Percentiles rank a stretch among this genome's conserved stretches.
These are phyloP conservation scores for Mesorhabditis sp. DNA, from an alignment of 2,888 invertebrate genomes.

Conservation along the genomic window DNA sequence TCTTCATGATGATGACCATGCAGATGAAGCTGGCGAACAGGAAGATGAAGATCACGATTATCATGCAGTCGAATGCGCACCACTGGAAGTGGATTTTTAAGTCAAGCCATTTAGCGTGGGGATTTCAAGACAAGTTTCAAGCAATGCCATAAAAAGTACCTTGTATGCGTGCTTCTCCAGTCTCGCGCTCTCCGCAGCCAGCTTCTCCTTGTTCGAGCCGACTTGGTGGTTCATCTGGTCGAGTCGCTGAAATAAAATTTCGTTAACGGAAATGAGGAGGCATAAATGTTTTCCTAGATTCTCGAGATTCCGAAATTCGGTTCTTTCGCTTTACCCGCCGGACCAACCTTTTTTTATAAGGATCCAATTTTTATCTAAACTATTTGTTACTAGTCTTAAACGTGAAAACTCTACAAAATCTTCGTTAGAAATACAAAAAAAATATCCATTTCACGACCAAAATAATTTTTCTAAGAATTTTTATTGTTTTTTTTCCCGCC, in stretches of 20 bases:
- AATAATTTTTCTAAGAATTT: too few species aligned
- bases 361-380: too few species aligned
- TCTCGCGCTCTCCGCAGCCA: conserved; percentile 38
- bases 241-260: conserved; percentile 28
- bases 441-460: too few species aligned
- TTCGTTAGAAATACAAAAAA: too few species aligned
- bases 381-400: too few species aligned
- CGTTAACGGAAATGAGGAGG: neutral
- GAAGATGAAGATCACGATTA: conserved; percentile 41
- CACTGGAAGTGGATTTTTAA: neutral
- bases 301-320: too few species aligned
- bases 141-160: conserved; percentile 18
- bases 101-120: neutral
- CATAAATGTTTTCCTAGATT: too few species aligned
- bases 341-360: too few species aligned
- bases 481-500: too few species aligned
- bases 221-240: conserved; percentile 38
- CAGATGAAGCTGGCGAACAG: conserved; percentile 43
- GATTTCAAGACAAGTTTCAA: too few species aligned
- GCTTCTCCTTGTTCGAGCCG: conserved; percentile 35
- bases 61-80: conserved; percentile 48
- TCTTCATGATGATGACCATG: conserved; percentile 39
- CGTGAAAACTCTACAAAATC: too few species aligned
- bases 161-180: conserved; percentile 49
- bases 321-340: too few species aligned